Base-by-base conservation (phyloP, 2,797 vertebrate genomes). In the Hoplostethus mediterraneus region DNA sequence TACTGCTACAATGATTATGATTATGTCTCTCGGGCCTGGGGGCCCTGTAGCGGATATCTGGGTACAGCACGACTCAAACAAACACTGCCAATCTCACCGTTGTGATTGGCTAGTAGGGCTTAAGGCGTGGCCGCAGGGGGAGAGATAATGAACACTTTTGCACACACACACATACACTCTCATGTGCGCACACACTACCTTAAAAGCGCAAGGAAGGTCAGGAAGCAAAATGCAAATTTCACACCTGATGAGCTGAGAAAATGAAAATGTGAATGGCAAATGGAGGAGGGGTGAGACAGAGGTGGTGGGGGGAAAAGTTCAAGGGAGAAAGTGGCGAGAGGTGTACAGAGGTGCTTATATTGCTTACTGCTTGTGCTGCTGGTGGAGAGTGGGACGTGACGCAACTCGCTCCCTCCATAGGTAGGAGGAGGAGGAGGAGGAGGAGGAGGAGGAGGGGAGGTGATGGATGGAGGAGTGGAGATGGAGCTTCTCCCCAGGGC, bases 391-490 rank as follows among this genome's bases (percentile, higher is more conserved):
- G 33, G 79, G 79, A 77, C 55, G 38, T 73, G 75, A 82, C 2
- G 6, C 68, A 75, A 81, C 12, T 75, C 67, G 77, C 33, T 33
- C 33, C 63, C 84, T 79, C 85, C 68, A 86, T 90, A 85, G 87
- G 82, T 81, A 63, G 83, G 75, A 75, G 74, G 77, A 17, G 12
- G 67, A 21, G 21, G 21, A 21, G 21, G 21, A 1, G 21, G 21
- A 21, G 21, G 21, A n/a, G n/a, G n/a, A n/a, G n/a, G n/a, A n/a
- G n/a, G n/a, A n/a, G n/a, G 21, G 71, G 69, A 44, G 75, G 64
- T 91, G 90, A 92, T 92, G 87, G 85, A 92, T 90, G 77, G 77
- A 54, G 61, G 67, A 64, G 73, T 67, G 42, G 80, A 90, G 83
- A 83, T 81, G 74, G 76, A 85, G 86, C 76, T 66, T 78, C 80